Evolutionary conservation across 23 tunicate genomes (phyloP).

Genomic region (Ascidia mentula): DNA sequence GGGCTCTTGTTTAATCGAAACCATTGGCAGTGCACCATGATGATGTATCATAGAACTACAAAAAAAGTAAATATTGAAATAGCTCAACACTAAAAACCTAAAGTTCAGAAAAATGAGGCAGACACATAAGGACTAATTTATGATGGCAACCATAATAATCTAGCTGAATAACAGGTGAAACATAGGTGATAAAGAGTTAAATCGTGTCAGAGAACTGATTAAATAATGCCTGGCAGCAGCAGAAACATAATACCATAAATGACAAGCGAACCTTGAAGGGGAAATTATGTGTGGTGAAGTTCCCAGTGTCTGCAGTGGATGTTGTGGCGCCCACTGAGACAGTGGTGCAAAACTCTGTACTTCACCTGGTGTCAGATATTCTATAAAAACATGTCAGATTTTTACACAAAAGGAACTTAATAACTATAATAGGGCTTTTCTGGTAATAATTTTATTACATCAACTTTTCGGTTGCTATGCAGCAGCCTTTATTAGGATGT

Average conservation of each 20-base stretch:
- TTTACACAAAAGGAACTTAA: no score
- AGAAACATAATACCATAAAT: no score
- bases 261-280: neutral
- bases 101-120: neutral
- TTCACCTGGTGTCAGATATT: constrained; percentile 27
- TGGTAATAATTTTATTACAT: no score
- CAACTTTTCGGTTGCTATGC: no score
- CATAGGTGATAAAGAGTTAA: no score
- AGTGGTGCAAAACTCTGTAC: constrained; percentile 53
- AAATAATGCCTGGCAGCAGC: no score
- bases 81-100: neutral
- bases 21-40: constrained; percentile 44
- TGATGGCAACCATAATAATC: neutral
- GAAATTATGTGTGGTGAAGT: constrained; percentile 3
- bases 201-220: no score
- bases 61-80: neutral
- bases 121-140: neutral
- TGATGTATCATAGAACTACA: constrained; percentile 29
- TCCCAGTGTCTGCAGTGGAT: neutral
- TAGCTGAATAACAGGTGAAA: neutral
- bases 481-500: no score
- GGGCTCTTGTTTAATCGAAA: constrained; percentile 74
- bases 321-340: constrained; percentile 50
- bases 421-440: no score
- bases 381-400: no score